Evolutionary conservation across 2,797 vertebrate species (phyloP), one percentile per base, ranked within the genome.

Genomic region (Melanotaenia boesemani): DNA sequence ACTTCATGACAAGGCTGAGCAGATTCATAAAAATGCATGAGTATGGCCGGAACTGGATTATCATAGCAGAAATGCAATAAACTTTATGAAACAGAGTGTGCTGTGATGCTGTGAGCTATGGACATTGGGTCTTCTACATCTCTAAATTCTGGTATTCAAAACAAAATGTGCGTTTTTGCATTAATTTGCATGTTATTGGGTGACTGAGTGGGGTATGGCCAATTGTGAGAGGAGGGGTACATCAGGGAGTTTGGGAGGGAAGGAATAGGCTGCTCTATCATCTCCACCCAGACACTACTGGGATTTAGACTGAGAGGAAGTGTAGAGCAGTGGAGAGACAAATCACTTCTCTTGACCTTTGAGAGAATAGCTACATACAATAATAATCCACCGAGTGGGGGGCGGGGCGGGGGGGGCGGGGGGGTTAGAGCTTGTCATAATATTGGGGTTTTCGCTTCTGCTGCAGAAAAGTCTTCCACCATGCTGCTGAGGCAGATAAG

Each of bases 301-400:
- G 83, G 86, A 93, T 79, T 89, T 75, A 46, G 76, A 86, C 76
- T 71, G 79, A 86, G 76, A 86, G 85, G 80, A 79, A 76, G 77
- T 82, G 58, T 37, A 48, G 79, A 80, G 86, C 15, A 24, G 65
- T 46, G 32, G 62, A 73, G 76, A 89, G 83, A 86, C 83, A 87
- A 91, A 91, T 88, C 69, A 58, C 83, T 87, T 86, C 78, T 85
- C 82, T 81, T 94, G 93, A 93, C 93, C 92, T 93, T 93, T 91
- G 83, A 87, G 88, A 83, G 80, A 88, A 86, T 67, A 71, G 79
- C 80, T 79, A 86, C 77, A 89, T 80, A 85, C 87, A 79, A 85
- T 86, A 81, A 85, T 87, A 92, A 92, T 90, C 88, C 87, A 85
- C 76, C 30, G 32, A 63, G 78, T 30, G 30, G 30, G 30, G 30